These are phyloP conservation scores for Ailuropoda melanoleuca DNA, from an alignment of 2,113 vertebrate genomes.

Conservation along the genomic window DNA sequence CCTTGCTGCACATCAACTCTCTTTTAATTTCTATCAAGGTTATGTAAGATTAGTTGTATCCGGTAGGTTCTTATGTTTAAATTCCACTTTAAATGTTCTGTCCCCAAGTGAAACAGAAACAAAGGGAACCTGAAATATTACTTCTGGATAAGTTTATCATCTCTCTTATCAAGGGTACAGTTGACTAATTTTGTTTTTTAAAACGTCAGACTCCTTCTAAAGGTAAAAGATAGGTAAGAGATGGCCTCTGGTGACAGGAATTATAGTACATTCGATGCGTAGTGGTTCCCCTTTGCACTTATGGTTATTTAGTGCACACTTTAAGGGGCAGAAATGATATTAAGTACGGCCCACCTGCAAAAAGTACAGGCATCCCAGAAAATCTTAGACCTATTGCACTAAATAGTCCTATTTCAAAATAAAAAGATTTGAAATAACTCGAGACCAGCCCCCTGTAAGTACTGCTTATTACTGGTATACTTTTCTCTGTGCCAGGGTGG, in stretches of 20 bases:
- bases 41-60: constrained; percentile 53
- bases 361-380: neutral
- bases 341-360: neutral
- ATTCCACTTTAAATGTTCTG: neutral
- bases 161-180: constrained; percentile 21
- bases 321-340: neutral
- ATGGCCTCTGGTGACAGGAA: neutral
- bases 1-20: neutral
- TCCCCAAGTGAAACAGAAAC: neutral
- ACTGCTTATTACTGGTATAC: neutral
- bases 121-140: constrained; percentile 58
- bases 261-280: neutral
- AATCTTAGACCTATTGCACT: neutral
- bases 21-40: constrained; percentile 58
- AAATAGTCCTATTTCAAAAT: constrained; percentile 43
- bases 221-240: neutral
- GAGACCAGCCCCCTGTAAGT: neutral
- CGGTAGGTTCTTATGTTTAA: constrained; percentile 50
- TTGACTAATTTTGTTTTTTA: neutral
- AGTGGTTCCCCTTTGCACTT: neutral
- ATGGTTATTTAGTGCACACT: neutral
- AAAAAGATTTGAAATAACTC: neutral
- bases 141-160: constrained; percentile 40
- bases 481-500: neutral
- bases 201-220: constrained; percentile 14